Conservation (phyloP, 2,113 vertebrate species). For the Neogobius melanostomus region DNA sequence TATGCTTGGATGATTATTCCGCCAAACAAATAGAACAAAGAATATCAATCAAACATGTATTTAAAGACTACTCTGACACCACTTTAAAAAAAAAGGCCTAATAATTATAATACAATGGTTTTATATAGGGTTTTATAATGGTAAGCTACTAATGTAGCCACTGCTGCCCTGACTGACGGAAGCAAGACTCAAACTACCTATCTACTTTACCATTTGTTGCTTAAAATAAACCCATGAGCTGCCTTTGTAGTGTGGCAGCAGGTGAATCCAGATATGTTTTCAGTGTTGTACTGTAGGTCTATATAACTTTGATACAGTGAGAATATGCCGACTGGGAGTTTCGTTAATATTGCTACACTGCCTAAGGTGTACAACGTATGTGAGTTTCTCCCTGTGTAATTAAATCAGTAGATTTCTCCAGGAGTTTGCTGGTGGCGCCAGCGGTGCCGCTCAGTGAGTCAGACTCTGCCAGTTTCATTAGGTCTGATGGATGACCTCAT, state of each 20-base stretch:
- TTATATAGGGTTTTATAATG: too few species aligned
- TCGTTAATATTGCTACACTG: too few species aligned
- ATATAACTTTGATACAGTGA: too few species aligned
- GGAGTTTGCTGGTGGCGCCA: constrained; percentile 67
- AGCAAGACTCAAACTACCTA: too few species aligned
- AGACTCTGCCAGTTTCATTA: constrained; percentile 73
- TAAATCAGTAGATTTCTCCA: constrained; percentile 72
- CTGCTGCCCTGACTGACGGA: too few species aligned
- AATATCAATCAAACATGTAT: neutral
- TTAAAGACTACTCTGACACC: neutral
- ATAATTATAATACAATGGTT: too few species aligned
- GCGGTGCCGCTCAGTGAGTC: constrained; percentile 65
- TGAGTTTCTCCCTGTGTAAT: constrained; percentile 50
- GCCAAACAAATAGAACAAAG: neutral
- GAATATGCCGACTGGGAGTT: too few species aligned
- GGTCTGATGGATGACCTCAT: constrained; percentile 74
- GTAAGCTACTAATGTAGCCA: neutral
- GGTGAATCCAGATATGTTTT: neutral
- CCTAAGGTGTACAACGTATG: neutral
- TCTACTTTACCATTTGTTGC: too few species aligned
- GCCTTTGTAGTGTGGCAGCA: neutral
- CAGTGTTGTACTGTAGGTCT: too few species aligned
- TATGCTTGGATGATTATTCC: neutral
- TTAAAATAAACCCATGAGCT: neutral
- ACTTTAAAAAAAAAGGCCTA: neutral